Percentiles rank a stretch among this genome's conserved stretches.
Evolutionary conservation across 2,113 vertebrate species (phyloP).

Genomic region (Zosterops hypoxanthus): DNA sequence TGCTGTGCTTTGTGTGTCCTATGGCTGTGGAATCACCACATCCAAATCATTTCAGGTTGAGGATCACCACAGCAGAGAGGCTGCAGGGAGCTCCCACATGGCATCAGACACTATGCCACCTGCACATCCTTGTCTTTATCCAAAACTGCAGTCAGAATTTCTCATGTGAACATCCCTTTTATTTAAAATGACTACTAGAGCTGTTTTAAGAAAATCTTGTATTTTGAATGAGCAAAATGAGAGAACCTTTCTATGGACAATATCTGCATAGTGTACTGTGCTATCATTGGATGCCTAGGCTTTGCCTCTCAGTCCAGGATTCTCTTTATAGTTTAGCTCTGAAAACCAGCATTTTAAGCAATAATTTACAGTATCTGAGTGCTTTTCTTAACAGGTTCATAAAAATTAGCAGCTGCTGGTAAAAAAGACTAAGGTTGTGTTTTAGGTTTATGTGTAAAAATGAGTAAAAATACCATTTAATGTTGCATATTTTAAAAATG

Average conservation of each 20-base stretch:
- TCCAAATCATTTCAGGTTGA: not conserved
- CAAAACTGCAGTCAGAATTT: not conserved
- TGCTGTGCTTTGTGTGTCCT: not conserved
- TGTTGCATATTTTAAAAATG: not conserved
- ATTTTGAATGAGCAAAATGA: not conserved
- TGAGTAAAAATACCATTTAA: not conserved
- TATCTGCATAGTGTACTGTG: not conserved
- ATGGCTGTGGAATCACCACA: not conserved
- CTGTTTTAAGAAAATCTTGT: not conserved
- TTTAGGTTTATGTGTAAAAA: not conserved
- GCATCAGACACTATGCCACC: not conserved
- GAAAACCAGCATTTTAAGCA: not conserved
- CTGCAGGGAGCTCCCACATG: not conserved
- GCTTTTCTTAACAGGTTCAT: not conserved
- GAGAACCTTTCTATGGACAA: not conserved
- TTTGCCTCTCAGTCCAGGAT: not conserved
- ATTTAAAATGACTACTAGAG: not conserved
- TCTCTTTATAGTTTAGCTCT: not conserved
- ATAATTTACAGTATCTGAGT: not conserved
- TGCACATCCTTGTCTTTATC: not conserved
- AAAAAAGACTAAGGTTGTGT: not conserved
- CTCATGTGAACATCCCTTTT: not conserved
- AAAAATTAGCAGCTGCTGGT: not conserved
- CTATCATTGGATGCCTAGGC: accelerated
- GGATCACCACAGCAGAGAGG: not conserved